Base-by-base conservation (phyloP, 2,797 vertebrate species). In the Chelidonichthys spinosus region DNA sequence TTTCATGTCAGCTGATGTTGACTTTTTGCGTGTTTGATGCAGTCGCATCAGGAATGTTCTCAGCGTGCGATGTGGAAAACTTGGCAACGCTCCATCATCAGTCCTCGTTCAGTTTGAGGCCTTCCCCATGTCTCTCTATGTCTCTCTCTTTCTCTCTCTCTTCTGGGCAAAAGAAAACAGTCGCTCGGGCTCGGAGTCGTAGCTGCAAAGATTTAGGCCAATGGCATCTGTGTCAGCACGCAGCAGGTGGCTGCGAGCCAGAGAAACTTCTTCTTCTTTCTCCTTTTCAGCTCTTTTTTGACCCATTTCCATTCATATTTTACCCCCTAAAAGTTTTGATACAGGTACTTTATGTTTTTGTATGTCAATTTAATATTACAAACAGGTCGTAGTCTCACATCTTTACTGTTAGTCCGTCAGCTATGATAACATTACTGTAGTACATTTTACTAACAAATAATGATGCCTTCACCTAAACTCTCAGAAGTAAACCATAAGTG, bases 1-100 rank as follows among this genome's bases (percentile, higher is more conserved):
- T 11, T 33, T 49, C 67, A 66, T 14, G 58, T 72, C 74, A 81
- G 73, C 73, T 61, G 78, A 72, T 76, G 72, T 76, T 72, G 63
- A 58, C 68, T 46, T 17, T 25, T 67, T 25, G 46, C 46, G 17
- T 25, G 63, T 76, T 63, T 47, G 68, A 75, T 63, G 33, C 72
- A 52, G 68, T 52, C 39, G 37, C n/a, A 36, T 63, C 44, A 81
- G 72, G 73, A 76, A 76, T 76, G 6, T 72, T 69, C 63, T 72
- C 78, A 63, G 63, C 47, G 6, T 59, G 68, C 42, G 5, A 4
- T 0, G 32, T 17, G 63, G 50, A 67, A 39, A 70, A 70, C 46
- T 25, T 79, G 77, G 65, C 65, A 4, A 2, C 5, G 13, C 42
- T 61, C 66, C 55, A 46, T 5, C 44, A 10, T 32, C 66, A 7